These are phyloP conservation scores for Aeoliscus strigatus DNA, from an alignment of 2,797 vertebrate genomes.

Conservation along the genomic window DNA sequence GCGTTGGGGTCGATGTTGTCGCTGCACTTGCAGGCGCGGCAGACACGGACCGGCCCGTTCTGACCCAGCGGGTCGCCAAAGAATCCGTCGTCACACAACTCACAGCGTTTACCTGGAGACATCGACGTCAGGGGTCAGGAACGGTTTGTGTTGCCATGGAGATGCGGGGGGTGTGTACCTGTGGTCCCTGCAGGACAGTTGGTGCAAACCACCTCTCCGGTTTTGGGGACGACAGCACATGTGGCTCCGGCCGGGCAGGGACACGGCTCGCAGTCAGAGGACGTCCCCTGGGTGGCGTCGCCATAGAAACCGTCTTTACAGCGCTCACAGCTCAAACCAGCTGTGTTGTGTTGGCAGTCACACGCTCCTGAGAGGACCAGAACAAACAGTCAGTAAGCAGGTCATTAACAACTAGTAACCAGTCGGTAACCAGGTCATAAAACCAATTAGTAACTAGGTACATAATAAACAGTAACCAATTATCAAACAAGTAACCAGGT, in stretches of 20 bases:
- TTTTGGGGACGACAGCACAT: slow-evolving; percentile 85
- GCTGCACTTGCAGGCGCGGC: slow-evolving; percentile 88
- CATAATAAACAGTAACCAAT: too few species aligned
- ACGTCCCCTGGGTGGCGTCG: slow-evolving; percentile 78
- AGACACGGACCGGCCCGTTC: slow-evolving; percentile 71
- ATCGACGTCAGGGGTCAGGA: slow-evolving; percentile 1
- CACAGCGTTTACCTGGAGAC: slow-evolving; percentile 86
- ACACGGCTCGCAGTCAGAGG: slow-evolving; percentile 82
- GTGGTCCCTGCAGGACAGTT: slow-evolving; percentile 90
- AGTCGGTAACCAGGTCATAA: too few species aligned
- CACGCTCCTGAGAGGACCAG: slow-evolving; percentile 79
- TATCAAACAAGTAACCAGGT: too few species aligned
- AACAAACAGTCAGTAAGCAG: too few species aligned
- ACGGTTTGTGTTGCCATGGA: too few species aligned
- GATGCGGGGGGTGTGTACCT: slow-evolving; percentile 78
- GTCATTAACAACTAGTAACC: too few species aligned
- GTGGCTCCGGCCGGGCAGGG: slow-evolving; percentile 85
- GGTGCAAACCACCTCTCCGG: slow-evolving; percentile 92
- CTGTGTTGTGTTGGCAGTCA: slow-evolving; percentile 85
- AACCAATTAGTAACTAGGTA: too few species aligned
- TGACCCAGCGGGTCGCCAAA: slow-evolving; percentile 87
- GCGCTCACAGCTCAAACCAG: slow-evolving; percentile 87
- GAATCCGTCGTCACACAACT: slow-evolving; percentile 93
- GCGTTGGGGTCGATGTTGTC: slow-evolving; percentile 94
- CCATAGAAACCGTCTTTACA: slow-evolving; percentile 91